Evolutionary conservation across 2,113 vertebrate species (phyloP).

Genomic region (Morphnarchus princeps): DNA sequence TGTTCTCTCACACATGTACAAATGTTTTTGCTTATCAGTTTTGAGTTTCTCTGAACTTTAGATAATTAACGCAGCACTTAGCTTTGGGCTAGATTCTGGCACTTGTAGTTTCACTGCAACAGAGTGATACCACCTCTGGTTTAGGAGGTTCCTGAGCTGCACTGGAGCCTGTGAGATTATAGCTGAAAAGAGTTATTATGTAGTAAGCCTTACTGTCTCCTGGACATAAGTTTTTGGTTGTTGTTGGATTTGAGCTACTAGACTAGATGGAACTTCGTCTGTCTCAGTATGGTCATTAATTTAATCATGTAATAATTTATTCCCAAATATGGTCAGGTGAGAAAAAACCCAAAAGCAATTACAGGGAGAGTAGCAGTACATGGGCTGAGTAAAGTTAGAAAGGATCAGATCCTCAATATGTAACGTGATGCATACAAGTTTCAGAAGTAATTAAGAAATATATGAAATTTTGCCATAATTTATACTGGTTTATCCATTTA

Average conservation of each 20-base stretch:
- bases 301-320: background rate
- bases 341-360: background rate
- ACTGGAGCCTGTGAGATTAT: background rate
- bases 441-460: background rate
- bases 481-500: background rate
- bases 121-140: background rate
- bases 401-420: background rate
- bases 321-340: background rate
- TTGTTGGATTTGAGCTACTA: background rate
- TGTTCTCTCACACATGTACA: accelerated
- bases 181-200: background rate
- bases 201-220: background rate
- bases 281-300: background rate
- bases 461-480: background rate
- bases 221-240: background rate
- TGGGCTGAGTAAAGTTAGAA: background rate
- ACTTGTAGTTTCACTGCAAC: background rate
- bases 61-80: background rate
- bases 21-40: background rate
- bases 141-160: background rate
- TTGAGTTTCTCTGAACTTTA: background rate
- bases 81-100: background rate
- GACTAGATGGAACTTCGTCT: background rate
- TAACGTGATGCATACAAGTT: background rate
- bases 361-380: no score